Conservation (phyloP, 2,113 vertebrate genomes). For the Sula dactylatra region DNA sequence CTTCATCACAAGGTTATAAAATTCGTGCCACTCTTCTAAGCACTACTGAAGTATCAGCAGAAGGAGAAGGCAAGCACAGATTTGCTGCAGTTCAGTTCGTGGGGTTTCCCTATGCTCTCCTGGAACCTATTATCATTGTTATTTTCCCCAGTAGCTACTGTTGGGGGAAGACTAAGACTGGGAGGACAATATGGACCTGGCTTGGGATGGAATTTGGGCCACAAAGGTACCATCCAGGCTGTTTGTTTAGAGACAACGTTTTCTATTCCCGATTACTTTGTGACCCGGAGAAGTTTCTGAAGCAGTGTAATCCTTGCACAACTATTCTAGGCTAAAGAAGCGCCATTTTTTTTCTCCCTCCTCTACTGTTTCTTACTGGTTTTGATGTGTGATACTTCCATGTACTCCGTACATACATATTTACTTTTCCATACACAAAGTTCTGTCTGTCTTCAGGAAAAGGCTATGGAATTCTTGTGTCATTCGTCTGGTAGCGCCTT, state of each 20-base stretch:
- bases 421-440: slow-evolving; percentile 43
- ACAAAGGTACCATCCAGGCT: background rate
- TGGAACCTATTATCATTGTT: background rate
- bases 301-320: background rate
- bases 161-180: background rate
- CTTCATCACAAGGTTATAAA: background rate
- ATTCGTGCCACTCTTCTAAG: background rate
- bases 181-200: background rate
- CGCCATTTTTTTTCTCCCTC: background rate
- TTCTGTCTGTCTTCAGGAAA: slow-evolving; percentile 57
- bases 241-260: background rate
- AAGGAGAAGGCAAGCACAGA: background rate
- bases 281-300: background rate
- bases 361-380: background rate
- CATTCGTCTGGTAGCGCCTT: slow-evolving; percentile 46
- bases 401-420: slow-evolving; percentile 1
- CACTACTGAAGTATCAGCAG: background rate
- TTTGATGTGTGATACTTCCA: slow-evolving; percentile 53
- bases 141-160: background rate
- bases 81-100: background rate
- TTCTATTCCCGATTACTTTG: background rate
- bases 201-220: background rate
- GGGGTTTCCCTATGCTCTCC: background rate
- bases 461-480: slow-evolving; percentile 21
- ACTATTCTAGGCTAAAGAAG: background rate